Base-by-base conservation (phyloP, 2,888 invertebrate genomes). In the Dendrolimus houi region DNA sequence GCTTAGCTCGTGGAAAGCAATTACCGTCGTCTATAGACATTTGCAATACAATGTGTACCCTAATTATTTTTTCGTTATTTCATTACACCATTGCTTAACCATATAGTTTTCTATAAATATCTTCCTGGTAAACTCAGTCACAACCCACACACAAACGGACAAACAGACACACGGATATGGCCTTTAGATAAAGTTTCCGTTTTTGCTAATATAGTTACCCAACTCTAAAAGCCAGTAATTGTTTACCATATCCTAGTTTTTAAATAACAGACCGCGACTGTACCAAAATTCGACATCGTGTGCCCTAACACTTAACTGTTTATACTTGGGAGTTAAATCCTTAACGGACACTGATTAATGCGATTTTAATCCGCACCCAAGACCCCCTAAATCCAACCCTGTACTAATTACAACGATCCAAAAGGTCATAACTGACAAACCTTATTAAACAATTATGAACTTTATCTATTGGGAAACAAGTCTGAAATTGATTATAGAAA, bases 291-390 rank as follows among this genome's bases (percentile, higher is more conserved):
- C 81, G 70, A 81, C 78, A 67, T 82, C 81, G 79, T 73, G 79
- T 85, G 86, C 85, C 86, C 86, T 85, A 87, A 88, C 88, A 89
- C 86, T 89, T 89, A 89, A 89, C 90, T 88, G 89, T 89, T 90
- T 90, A 90, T 90, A 85, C 84, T 83, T 47, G 47, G 76, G 83
- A 87, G 86, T 86, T 89, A 87, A 85, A 85, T 82, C 87, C 81
- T 79, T 74, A 77, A 76, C 80, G 88, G 92, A 92, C 93, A 92
- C 92, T 93, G 93, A 93, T 93, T 93, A 93, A 93, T 93, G 93
- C 91, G 92, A 92, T 91, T 92, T 92, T 92, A 92, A 93, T 93
- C 93, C 88, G 67, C 83, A 84, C 84, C 89, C 91, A 92, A 92
- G 92, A 91, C 92, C 92, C 91, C 91, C 85, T 47, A 91, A 92